phyloP scores from a whole-genome alignment of 2,113 vertebrate species.

The Dendropsophus ebraccatus region DNA sequence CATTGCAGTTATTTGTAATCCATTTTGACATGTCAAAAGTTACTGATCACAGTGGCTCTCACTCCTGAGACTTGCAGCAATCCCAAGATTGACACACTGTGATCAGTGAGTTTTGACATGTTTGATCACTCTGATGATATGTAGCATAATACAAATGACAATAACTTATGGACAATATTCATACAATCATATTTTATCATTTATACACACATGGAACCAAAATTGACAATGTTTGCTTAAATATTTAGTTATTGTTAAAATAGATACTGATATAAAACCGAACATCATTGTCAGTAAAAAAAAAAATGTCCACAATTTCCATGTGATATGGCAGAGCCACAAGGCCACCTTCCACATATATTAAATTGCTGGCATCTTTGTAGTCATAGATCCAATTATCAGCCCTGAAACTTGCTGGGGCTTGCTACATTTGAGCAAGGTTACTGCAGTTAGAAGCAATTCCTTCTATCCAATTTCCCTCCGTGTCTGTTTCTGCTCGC shows the following conservation, averaged over 20 bases:
- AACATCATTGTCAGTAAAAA: not conserved
- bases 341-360: not conserved
- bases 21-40: no score
- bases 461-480: conserved; percentile 25
- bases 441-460: conserved; percentile 12
- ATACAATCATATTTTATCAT: no score
- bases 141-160: no score
- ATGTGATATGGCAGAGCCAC: not conserved
- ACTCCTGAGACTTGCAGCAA: no score
- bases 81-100: no score
- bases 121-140: no score
- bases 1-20: no score
- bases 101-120: no score
- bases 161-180: no score
- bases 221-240: not conserved
- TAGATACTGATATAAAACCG: not conserved
- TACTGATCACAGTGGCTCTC: no score
- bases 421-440: conserved; percentile 33
- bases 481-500: not conserved
- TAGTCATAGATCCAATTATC: conserved; percentile 31
- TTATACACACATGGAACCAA: not conserved
- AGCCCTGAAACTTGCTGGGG: conserved; percentile 23
- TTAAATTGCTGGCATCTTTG: conserved; percentile 3
- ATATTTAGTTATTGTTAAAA: not conserved
- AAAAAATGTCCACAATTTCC: not conserved